phyloP scores from a whole-genome alignment of 1,140 invertebrate species.

The Drosophila subpulchrella region DNA sequence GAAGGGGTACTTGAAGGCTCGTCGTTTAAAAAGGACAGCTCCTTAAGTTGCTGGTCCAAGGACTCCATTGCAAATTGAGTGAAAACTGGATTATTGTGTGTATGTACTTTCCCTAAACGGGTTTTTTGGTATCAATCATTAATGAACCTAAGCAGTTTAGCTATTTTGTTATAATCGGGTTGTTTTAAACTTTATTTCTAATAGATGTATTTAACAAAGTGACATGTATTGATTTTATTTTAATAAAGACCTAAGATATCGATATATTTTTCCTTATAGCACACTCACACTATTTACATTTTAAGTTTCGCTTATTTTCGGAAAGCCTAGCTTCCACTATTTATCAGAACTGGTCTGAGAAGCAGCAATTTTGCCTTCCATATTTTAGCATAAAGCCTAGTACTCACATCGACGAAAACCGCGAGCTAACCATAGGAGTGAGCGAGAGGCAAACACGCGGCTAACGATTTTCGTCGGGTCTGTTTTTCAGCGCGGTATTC shows the following conservation, averaged over 20 bases:
- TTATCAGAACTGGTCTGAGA: no score
- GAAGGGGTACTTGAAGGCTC: neutral
- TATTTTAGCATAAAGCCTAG: no score
- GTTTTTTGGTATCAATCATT: neutral
- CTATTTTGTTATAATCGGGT: neutral
- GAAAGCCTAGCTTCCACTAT: no score
- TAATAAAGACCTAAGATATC: neutral
- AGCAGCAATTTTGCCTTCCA: no score
- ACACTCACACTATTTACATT: neutral
- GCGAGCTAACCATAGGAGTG: no score
- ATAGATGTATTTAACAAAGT: neutral
- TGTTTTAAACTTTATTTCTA: neutral
- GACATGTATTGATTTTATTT: neutral
- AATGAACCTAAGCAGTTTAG: neutral
- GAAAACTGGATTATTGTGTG: no score
- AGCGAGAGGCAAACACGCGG: no score
- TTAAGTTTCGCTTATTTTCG: no score
- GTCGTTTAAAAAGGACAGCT: slow-evolving; percentile 11
- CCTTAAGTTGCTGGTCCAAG: slow-evolving; percentile 20
- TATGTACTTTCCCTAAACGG: neutral
- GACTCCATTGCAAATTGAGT: slow-evolving; percentile 22
- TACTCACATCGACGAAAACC: no score
- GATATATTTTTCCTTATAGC: neutral
- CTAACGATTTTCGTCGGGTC: no score
- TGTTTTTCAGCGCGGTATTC: no score